Evolutionary conservation across 2,888 invertebrate species (phyloP), one percentile per base, ranked within the genome.

Genomic region (Philereme vetulata): DNA sequence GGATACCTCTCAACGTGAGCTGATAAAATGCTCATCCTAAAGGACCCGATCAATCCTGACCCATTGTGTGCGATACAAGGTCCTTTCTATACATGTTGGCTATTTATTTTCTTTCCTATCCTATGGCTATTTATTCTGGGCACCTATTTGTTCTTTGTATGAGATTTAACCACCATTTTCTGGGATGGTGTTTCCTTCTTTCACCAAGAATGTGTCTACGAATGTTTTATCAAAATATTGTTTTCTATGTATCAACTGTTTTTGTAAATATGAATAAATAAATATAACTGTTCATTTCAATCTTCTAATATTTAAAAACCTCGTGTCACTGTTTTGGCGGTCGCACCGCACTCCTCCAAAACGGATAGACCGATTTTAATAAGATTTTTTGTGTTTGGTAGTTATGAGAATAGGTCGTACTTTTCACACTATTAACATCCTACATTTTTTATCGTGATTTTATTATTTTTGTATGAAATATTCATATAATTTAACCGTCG

Each of bases 21-120:
- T 78, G 82, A 82, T 82, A 82, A 80, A 79, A 77, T 74, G 75
- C 73, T 73, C 75, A 73, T 74, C 75, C 72, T 56, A 74, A 76
- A 72, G 74, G 74, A 75, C 74, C 66, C 76, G 74, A 80, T 78
- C 80, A 76, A 77, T 78, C 77, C 76, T 72, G 61, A 69, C 70
- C 76, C 71, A 81, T 81, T 81, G 81, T 81, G 73, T 67, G 59
- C 72, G 74, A 75, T 73, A 76, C 72, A 72, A 75, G 72, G 72
- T 75, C 75, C 74, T 74, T 78, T 72, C 42, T 60, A 55, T 52
- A 57, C 53, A 47, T 49, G 40, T 53, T 59, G 51, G 60, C 46
- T 57, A 61, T 57, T 57, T 60, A 61, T 62, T 53, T 48, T 62
- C 46, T 44, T 7, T 11, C n/a, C 35, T 47, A 33, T 62, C 56